Conservation (phyloP, 2,888 invertebrate species). For the Andrena camellia region DNA sequence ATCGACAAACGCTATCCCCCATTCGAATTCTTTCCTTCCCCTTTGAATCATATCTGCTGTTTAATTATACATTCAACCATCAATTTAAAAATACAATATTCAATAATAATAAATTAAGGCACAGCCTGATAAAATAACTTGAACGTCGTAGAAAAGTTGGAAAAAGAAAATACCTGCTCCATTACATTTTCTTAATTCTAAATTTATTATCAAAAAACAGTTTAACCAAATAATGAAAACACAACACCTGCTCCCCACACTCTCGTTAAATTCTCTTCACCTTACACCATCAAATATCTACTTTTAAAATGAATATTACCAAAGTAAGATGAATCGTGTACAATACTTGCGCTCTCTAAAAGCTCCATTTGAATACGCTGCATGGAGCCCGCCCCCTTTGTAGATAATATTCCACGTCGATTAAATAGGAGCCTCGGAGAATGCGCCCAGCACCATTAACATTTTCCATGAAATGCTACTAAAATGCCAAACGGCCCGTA, state of each 20-base stretch:
- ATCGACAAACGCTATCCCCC: neutral
- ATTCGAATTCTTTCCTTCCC: neutral
- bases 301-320: neutral
- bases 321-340: too few species aligned
- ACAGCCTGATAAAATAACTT: too few species aligned
- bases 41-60: too few species aligned
- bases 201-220: too few species aligned
- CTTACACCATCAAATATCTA: neutral
- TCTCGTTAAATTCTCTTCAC: neutral
- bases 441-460: conserved; percentile 12
- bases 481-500: conserved; percentile 34
- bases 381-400: neutral
- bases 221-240: too few species aligned
- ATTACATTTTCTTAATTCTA: too few species aligned
- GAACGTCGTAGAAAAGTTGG: too few species aligned
- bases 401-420: conserved; percentile 7
- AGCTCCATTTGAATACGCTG: neutral
- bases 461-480: conserved; percentile 46
- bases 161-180: too few species aligned
- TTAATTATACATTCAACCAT: too few species aligned
- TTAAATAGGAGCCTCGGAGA: neutral
- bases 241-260: too few species aligned
- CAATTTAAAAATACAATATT: too few species aligned
- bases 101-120: too few species aligned
- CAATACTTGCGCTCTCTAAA: neutral